Conservation (phyloP, 2,888 invertebrate species). For the Lasiommata megera region DNA sequence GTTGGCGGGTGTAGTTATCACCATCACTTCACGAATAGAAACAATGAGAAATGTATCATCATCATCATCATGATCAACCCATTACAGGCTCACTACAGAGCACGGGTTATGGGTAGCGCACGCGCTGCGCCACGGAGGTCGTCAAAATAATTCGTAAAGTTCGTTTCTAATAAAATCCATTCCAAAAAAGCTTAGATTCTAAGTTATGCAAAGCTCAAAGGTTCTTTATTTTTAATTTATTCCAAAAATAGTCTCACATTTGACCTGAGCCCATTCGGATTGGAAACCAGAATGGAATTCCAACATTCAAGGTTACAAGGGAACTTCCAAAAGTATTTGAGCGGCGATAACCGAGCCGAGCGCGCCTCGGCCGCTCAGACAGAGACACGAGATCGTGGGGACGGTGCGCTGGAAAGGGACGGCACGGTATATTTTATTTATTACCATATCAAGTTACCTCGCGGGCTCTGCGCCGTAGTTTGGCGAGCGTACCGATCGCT, state of each 20-base stretch:
- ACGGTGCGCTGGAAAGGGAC: slow-evolving; percentile 48
- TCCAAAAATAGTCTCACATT: slow-evolving; percentile 11
- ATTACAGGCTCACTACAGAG: too few species aligned
- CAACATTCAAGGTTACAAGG: slow-evolving; percentile 69
- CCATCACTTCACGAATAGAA: too few species aligned
- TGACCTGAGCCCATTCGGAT: slow-evolving; percentile 23
- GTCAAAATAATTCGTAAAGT: not conserved
- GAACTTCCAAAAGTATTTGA: slow-evolving; percentile 74
- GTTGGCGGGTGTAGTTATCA: too few species aligned
- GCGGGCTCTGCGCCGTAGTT: slow-evolving; percentile 44
- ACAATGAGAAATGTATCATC: too few species aligned
- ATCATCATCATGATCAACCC: too few species aligned
- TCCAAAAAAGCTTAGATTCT: not conserved
- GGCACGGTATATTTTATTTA: slow-evolving; percentile 64
- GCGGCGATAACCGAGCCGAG: slow-evolving; percentile 67
- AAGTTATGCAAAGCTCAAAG: not conserved
- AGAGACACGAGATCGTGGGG: slow-evolving; percentile 8
- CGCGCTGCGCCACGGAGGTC: too few species aligned
- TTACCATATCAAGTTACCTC: slow-evolving; percentile 70
- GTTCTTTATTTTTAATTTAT: not conserved
- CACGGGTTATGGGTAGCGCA: too few species aligned
- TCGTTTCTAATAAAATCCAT: not conserved
- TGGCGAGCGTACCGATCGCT: not conserved
- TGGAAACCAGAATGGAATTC: slow-evolving; percentile 49
- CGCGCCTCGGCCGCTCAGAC: slow-evolving; percentile 48